Base-by-base conservation (phyloP, 2,888 invertebrate species). In the Dioctria rufipes region DNA sequence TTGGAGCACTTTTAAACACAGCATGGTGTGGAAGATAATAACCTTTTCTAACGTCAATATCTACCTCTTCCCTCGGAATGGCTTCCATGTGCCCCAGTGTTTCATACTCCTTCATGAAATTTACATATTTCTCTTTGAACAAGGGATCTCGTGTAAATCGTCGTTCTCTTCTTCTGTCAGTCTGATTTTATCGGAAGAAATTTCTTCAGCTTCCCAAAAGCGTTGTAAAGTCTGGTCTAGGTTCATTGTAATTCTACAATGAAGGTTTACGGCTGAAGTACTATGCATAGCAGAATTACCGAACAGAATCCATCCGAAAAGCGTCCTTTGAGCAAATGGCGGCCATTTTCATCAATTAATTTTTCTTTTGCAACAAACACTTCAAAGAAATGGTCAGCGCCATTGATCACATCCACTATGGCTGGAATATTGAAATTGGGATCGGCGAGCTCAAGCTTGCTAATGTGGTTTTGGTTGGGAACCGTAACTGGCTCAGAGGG, bases 21-120 rank as follows among this genome's bases (percentile, higher is more conserved):
- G 61, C 71, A 49, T 80, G 73, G 49, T 71, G 65, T 1, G 73
- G 71, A 3, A 80, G 2, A 43, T 67, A 79, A n/a, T 43, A 67
- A 67, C n/a, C 1, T 25, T 25, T 25, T 25, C 25, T 25, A 8
- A 6, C 25, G 8, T 5, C 13, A 8, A 5, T 5, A 13, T 58
- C 13, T n/a, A n/a, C 54, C n/a, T 54, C 25, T 54, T 37, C 11
- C 42, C 11, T 51, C 37, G 8, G 25, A 25, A 46, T 2, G 11
- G 79, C 8, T 42, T 63, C 13, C 85, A 85, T 85, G 75, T 85
- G 84, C 2, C 82, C 82, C 42, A 85, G 63, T 11, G 37, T 6
- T 49, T 78, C 13, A 78, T 85, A 85, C 81, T 85, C 83, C 11
- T 54, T 60, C 81, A 84, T 83, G 49, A 84, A 84, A 37, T 80